Percentiles rank a stretch among this genome's conserved stretches.
These are phyloP conservation scores for Anguilla marmorata DNA, from an alignment of 2,797 vertebrate species.

Conservation along the genomic window DNA sequence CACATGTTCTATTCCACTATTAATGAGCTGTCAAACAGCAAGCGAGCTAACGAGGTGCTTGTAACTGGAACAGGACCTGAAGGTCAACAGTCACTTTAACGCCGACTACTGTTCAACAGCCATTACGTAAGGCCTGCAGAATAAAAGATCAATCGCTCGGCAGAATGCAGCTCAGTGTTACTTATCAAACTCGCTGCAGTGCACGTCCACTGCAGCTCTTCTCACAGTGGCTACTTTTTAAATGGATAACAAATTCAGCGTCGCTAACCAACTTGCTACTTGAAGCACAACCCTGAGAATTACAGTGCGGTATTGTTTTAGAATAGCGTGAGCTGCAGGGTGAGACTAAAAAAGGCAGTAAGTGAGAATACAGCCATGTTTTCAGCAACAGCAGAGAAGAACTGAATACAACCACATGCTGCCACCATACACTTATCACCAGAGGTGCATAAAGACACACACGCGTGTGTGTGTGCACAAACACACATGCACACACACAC, in stretches of 20 bases:
- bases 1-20: not conserved
- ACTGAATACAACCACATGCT: not conserved
- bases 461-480: not conserved
- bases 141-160: not conserved
- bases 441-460: not conserved
- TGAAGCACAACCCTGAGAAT: conserved; percentile 36
- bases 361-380: conserved; percentile 30
- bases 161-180: not conserved
- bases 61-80: not conserved
- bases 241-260: not conserved
- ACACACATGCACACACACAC: not conserved
- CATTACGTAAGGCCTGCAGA: not conserved
- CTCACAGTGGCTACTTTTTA: conserved; percentile 8
- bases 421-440: not conserved
- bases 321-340: conserved; percentile 22
- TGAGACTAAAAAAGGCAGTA: conserved; percentile 21
- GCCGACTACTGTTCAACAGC: not conserved
- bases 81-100: not conserved
- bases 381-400: conserved; percentile 21
- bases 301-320: conserved; percentile 43
- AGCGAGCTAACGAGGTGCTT: not conserved
- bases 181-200: not conserved
- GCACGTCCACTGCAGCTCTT: not conserved
- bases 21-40: not conserved
- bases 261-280: not conserved